Evolutionary conservation across 2,797 vertebrate genomes (phyloP).

Genomic region (Bradypodion ventrale): DNA sequence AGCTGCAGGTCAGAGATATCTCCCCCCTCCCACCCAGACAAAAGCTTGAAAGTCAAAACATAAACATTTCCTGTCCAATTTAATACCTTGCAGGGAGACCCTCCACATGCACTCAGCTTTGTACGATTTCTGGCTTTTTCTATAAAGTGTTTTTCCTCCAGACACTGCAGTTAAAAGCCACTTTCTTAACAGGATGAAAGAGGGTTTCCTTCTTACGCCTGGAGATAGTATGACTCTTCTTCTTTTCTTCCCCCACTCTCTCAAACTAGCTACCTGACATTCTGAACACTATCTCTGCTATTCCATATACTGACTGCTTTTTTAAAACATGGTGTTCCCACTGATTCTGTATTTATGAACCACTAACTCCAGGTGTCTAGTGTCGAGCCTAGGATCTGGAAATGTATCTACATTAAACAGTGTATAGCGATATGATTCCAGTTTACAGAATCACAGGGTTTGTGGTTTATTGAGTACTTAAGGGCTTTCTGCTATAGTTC

Average conservation of each 20-base stretch:
- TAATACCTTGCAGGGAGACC: neutral
- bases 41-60: slow-evolving; percentile 3
- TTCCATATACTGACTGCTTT: neutral
- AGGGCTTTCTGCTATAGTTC: too few species aligned
- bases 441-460: neutral
- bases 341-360: neutral
- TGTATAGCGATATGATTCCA: neutral
- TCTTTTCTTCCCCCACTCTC: neutral
- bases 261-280: neutral
- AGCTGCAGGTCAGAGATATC: neutral
- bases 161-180: neutral
- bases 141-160: neutral
- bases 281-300: fast-evolving
- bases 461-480: neutral
- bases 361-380: too few species aligned
- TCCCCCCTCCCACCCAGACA: neutral
- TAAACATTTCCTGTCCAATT: neutral
- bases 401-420: neutral
- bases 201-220: neutral
- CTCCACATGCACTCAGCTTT: neutral
- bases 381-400: too few species aligned
- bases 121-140: neutral
- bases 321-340: neutral
- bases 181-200: neutral
- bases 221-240: neutral